Percentiles rank a stretch among this genome's conserved stretches.
phyloP scores from a whole-genome alignment of 1,140 invertebrate genomes.

The Cephus cinctus region DNA sequence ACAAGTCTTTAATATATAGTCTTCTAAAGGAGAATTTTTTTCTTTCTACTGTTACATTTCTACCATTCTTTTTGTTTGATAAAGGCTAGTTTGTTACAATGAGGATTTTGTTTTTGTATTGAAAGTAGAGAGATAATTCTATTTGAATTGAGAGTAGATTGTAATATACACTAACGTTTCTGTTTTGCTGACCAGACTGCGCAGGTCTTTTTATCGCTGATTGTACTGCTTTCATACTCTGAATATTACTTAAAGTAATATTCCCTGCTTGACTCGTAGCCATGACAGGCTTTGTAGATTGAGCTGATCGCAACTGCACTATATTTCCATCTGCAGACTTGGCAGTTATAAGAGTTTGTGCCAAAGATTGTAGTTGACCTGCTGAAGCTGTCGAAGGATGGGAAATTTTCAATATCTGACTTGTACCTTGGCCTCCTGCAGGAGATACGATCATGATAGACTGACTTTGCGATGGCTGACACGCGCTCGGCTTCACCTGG shows the following conservation, averaged over 20 bases:
- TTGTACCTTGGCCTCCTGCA: constrained; percentile 44
- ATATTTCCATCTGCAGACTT: constrained; percentile 53
- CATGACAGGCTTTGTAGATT: constrained; percentile 26
- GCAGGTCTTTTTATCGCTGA: constrained; percentile 43
- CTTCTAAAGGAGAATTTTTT: no score
- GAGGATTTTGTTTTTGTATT: no score
- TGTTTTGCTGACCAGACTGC: constrained; percentile 37
- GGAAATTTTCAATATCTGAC: constrained; percentile 53
- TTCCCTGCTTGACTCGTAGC: constrained; percentile 38
- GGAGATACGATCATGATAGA: constrained; percentile 55
- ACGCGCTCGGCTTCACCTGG: constrained; percentile 41
- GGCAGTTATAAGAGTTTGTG: constrained; percentile 50
- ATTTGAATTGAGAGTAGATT: no score
- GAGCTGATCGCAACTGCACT: constrained; percentile 48
- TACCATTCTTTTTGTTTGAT: no score
- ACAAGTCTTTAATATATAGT: no score
- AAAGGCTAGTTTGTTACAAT: no score
- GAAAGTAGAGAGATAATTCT: no score
- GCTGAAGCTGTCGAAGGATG: constrained; percentile 48
- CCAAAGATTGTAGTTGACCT: constrained; percentile 49
- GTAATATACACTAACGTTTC: constrained; percentile 46
- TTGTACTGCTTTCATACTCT: constrained; percentile 40
- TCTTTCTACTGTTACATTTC: no score
- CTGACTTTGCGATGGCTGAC: constrained; percentile 44
- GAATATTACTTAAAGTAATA: constrained; percentile 44